These are phyloP conservation scores for Platygyra sinensis DNA, from an alignment of 64 coral and sea anemone species.

Conservation along the genomic window DNA sequence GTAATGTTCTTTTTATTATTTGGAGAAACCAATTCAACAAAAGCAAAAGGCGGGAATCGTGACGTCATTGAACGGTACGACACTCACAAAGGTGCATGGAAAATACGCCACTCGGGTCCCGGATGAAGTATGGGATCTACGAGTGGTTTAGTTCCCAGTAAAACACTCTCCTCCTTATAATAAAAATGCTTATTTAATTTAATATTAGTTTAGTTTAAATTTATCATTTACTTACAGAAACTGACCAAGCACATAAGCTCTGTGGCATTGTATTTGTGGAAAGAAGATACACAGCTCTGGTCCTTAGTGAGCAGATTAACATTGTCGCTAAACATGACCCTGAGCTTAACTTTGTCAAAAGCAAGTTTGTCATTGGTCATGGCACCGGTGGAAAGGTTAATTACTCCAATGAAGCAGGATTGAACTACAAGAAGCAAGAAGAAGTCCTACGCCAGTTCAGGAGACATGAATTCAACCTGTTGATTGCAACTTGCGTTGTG, in stretches of 20 bases:
- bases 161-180: too few relatives aligned
- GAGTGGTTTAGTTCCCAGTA: too few relatives aligned
- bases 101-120: too few relatives aligned
- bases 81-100: too few relatives aligned
- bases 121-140: too few relatives aligned
- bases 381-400: constrained; percentile 43
- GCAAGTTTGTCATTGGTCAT: constrained; percentile 84
- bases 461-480: constrained; percentile 78
- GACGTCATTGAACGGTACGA: too few relatives aligned
- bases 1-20: too few relatives aligned
- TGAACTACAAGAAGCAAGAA: constrained; percentile 88
- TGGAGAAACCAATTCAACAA: too few relatives aligned
- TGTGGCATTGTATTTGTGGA: constrained; percentile 96
- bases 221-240: background rate
- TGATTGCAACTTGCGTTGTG: constrained; percentile 91
- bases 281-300: constrained; percentile 67
- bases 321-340: constrained; percentile 26
- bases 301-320: constrained; percentile 88
- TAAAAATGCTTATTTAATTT: too few relatives aligned
- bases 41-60: too few relatives aligned
- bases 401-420: constrained; percentile 62
- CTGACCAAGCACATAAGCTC: constrained; percentile 35
- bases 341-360: constrained; percentile 59
- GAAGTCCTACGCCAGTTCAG: constrained; percentile 69
- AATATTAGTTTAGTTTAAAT: too few relatives aligned